Base-by-base conservation (phyloP, 2,888 invertebrate genomes). In the Omphaloscelis lunosa region DNA sequence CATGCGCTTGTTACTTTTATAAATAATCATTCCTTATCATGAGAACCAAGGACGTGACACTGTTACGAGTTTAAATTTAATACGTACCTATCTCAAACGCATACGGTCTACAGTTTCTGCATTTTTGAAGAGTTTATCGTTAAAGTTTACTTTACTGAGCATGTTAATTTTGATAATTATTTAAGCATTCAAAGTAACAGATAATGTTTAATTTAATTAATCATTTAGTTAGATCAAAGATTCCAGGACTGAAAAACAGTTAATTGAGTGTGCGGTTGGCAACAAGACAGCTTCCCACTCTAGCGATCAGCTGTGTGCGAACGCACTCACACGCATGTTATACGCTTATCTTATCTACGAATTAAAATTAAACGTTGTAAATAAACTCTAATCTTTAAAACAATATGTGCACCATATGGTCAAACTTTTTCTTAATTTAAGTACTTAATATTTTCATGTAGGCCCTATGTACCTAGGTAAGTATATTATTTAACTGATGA, bases 31-130 rank as follows among this genome's bases (percentile, higher is more conserved):
- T 90, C 89, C 92, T 94, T 94, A 94, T 95, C 94, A 91, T 86
- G 85, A 85, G 90, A 91, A 89, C 89, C 95, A 94, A 95, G 95
- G 94, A 94, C 94, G 92, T 90, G 91, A 90, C 91, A 90, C 89
- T 91, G 86, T 89, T 90, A 91, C 90, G 92, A 89, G 88, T 90
- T 89, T 83, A 83, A 82, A 80, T 87, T 79, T 72, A 86, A 86
- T 80, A 82, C 75, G 67, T 79, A 51, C 51, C 7, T 51, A 83
- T 75, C 77, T 80, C 80, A 78, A 72, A 71, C 80, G 80, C 75
- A 79, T 89, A 84, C 83, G 45, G 45, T 45, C 83, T 90, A 85
- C 81, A 81, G 82, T 86, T 84, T 90, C 85, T 89, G 86, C 86
- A 89, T 84, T 88, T 86, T 75, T 66, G 23, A 41, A 63, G 41